phyloP scores from a whole-genome alignment of 2,113 vertebrate genomes.

The Pungitius pungitius region DNA sequence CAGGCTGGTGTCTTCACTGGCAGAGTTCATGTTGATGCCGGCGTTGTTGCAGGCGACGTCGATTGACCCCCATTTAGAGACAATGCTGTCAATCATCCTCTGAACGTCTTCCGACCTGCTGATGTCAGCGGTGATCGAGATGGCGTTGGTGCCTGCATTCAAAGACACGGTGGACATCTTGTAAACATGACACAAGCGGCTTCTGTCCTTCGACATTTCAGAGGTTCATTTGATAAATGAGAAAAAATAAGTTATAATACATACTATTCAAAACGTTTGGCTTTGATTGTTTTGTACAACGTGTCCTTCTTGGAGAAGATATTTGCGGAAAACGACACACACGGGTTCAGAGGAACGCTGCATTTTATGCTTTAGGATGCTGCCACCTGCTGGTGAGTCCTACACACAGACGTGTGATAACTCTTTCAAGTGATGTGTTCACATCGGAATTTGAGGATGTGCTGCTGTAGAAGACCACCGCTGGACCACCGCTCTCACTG shows the following conservation, averaged over 20 bases:
- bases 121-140: conserved; percentile 81
- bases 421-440: not conserved
- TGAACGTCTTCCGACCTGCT: conserved; percentile 81
- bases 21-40: conserved; percentile 86
- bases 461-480: not conserved
- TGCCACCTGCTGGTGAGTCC: conserved; percentile 76
- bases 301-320: not conserved
- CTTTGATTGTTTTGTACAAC: not conserved
- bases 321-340: not conserved
- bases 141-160: conserved; percentile 77
- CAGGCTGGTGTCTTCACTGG: conserved; percentile 82
- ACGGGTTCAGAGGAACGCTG: not conserved
- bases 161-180: not conserved
- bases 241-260: not conserved
- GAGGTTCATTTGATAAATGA: not conserved
- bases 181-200: not conserved
- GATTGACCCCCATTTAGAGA: conserved; percentile 79
- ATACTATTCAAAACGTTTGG: not conserved
- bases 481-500: not conserved
- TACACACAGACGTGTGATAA: not conserved
- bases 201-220: not conserved
- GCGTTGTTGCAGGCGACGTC: conserved; percentile 84
- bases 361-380: conserved; percentile 55
- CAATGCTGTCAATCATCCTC: conserved; percentile 73
- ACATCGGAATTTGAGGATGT: not conserved